A percentile compares a stretch with the other conserved stretches of the same genome.
These are phyloP conservation scores for Andricus quercusramuli DNA, from an alignment of 2,888 invertebrate species.

Conservation along the genomic window DNA sequence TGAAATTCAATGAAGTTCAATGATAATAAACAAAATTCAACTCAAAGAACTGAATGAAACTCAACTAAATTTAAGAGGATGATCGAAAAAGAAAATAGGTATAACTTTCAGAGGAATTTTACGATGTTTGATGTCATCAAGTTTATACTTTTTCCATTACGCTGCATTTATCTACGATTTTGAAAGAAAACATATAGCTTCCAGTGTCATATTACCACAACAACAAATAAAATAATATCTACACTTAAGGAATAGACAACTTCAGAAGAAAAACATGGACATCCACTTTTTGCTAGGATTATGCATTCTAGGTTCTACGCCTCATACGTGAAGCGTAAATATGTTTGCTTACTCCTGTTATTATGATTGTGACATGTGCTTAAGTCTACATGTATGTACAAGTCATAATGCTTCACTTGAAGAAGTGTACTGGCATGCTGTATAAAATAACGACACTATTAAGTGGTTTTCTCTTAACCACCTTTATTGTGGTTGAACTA, in stretches of 20 bases:
- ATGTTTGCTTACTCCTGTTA: constrained; percentile 50
- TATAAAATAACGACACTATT: constrained; percentile 53
- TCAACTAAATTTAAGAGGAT: no score
- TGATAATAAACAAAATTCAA: no score
- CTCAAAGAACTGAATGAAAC: no score
- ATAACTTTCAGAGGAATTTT: no score
- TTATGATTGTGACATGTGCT: constrained; percentile 41
- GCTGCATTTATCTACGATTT: no score
- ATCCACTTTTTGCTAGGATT: constrained; percentile 38
- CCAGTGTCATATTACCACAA: neutral
- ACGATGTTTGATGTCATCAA: no score
- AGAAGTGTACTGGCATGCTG: constrained; percentile 51
- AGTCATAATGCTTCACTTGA: constrained; percentile 55
- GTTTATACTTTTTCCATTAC: no score
- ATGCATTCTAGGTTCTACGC: constrained; percentile 38
- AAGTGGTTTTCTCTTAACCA: constrained; percentile 52
- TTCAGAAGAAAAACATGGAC: neutral
- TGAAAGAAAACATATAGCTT: neutral
- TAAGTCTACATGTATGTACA: constrained; percentile 45
- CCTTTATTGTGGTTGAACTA: constrained; percentile 51
- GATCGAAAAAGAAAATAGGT: no score
- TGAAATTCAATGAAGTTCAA: no score
- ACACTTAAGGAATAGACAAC: neutral
- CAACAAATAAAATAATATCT: neutral
- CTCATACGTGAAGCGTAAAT: constrained; percentile 53